Base-by-base conservation (phyloP, 2,113 vertebrate species). In the Chionomys nivalis region DNA sequence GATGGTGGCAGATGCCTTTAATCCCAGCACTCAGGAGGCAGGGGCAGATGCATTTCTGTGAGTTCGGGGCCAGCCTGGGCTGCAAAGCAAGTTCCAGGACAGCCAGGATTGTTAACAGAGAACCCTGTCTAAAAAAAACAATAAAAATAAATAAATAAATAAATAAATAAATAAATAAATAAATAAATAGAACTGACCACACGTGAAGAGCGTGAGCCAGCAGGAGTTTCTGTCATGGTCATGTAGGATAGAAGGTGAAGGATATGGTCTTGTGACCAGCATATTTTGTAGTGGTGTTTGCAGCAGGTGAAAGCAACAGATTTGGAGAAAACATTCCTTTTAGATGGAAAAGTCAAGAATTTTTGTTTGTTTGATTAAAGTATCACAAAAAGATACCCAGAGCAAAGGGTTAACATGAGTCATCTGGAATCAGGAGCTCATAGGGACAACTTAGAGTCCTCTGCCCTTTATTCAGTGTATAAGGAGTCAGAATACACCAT, bases 401-500 rank as follows among this genome's bases (percentile, higher is more conserved):
- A 73, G 5, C 78, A 89, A 93, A 81, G 65, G 76, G 82, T 88
- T 75, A 21, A 79, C 65, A 14, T 55, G 89, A 87, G 68, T 91
- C 47, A 78, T 44, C 44, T 87, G 31, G 61, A 86, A 49, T 86
- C 10, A 65, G 75, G 24, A 58, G 7, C 31, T 95, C 55, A 8
- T n/a, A 7, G 36, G 1, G 39, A 58, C 76, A 91, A 87, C 39
- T 44, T 47, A 77, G 42, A 36, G 13, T 7, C 16, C 17, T 77
- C 42, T 55, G 94, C 58, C 19, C 65, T 61, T 96, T 31, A 24
- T 79, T 93, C 66, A 76, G 49, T 89, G 91, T 73, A 65, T n/a
- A 85, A 96, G 63, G 39, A 82, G 47, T 31, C 42, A 44, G 58
- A 3, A 83, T 78, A n/a, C 70, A 17, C 44, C 76, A 95, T 76